These are phyloP conservation scores for Anguilla rostrata DNA, from an alignment of 2,113 vertebrate species.

Conservation along the genomic window DNA sequence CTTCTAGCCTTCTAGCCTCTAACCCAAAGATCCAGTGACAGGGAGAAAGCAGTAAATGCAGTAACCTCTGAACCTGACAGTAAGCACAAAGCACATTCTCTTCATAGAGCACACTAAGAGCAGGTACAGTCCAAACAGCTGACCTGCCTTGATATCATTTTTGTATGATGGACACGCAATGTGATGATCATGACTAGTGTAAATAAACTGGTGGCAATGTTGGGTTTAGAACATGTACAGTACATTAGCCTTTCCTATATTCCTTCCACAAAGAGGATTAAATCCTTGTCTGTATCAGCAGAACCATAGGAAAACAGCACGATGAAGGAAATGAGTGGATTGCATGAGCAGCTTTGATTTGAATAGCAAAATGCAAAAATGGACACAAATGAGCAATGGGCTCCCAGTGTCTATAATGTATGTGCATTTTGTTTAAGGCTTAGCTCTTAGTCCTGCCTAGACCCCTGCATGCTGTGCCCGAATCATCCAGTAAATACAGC, in stretches of 20 bases:
- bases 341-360: background rate
- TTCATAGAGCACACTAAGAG: background rate
- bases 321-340: background rate
- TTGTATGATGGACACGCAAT: background rate
- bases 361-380: background rate
- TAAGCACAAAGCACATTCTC: background rate
- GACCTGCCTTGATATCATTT: background rate
- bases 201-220: background rate
- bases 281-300: background rate
- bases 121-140: background rate
- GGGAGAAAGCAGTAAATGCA: constrained; percentile 6
- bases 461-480: background rate
- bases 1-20: background rate
- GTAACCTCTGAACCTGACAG: constrained; percentile 5
- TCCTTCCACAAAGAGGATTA: background rate
- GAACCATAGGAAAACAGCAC: background rate
- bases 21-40: constrained; percentile 11
- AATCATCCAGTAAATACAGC: background rate
- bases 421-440: background rate
- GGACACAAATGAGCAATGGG: background rate
- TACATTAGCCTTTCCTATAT: background rate
- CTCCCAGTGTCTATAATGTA: background rate
- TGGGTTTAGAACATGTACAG: background rate
- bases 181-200: background rate
- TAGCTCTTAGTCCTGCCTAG: background rate